Percentiles rank a stretch among this genome's conserved stretches.
These are phyloP conservation scores for Cisticola juncidis DNA, from an alignment of 2,113 vertebrate species.

Conservation along the genomic window DNA sequence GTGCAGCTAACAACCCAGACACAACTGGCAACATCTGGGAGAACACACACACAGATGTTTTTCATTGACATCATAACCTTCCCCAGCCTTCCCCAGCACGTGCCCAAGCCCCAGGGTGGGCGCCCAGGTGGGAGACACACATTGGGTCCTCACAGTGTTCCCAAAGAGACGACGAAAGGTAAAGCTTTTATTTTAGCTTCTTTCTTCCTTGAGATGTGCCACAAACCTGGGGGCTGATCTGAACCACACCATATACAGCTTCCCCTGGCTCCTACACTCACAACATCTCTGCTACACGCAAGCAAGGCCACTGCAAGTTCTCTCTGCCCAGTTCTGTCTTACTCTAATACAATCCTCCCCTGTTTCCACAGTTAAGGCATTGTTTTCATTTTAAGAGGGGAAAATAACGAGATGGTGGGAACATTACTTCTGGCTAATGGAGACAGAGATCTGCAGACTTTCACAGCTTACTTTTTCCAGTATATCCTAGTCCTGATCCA, in stretches of 20 bases:
- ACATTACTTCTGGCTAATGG: slow-evolving; percentile 1
- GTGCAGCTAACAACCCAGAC: slow-evolving; percentile 48
- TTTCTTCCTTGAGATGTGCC: not conserved
- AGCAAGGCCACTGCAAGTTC: not conserved
- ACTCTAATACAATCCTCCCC: not conserved
- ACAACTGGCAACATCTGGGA: slow-evolving; percentile 26
- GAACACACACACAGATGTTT: slow-evolving; percentile 23
- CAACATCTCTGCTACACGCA: not conserved
- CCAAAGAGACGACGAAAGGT: not conserved
- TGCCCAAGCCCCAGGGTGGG: not conserved
- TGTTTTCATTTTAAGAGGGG: slow-evolving; percentile 48
- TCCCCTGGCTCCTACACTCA: not conserved
- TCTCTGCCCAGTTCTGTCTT: not conserved
- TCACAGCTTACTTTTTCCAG: not conserved
- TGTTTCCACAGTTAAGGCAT: not conserved
- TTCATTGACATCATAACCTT: slow-evolving; percentile 1
- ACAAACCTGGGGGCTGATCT: not conserved
- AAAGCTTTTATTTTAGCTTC: not conserved
- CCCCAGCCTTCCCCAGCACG: not conserved
- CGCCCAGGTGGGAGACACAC: not conserved
- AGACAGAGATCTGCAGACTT: slow-evolving; percentile 20
- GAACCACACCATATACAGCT: not conserved
- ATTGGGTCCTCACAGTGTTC: not conserved
- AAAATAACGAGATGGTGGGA: slow-evolving; percentile 41
- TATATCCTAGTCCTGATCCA: slow-evolving; percentile 31